Conservation (phyloP, 2,797 vertebrate genomes). For the Antrozous pallidus region DNA sequence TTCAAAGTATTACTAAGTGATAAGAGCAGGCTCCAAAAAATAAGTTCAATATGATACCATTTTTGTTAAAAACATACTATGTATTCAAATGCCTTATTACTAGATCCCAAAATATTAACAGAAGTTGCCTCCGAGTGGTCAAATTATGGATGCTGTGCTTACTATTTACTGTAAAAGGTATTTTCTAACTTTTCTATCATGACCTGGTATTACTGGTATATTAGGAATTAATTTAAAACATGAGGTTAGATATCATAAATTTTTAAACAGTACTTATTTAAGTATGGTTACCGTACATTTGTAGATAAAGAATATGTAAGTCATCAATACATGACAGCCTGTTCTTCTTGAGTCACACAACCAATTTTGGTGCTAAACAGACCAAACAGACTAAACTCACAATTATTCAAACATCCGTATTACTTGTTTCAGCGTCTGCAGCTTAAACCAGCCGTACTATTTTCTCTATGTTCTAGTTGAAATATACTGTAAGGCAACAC, state of each 20-base stretch:
- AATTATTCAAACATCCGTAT: background rate
- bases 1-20: conserved; percentile 5
- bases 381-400: background rate
- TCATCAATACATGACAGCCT: background rate
- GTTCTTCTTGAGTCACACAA: conserved; percentile 1
- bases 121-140: background rate
- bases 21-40: background rate
- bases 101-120: background rate
- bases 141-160: background rate
- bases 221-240: conserved; percentile 34
- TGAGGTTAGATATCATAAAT: background rate
- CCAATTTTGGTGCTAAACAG: background rate
- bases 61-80: conserved; percentile 23
- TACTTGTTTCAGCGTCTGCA: background rate
- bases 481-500: conserved; percentile 62
- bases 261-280: conserved; percentile 20
- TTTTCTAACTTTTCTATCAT: conserved; percentile 39
- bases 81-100: background rate
- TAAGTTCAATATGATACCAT: background rate
- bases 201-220: background rate
- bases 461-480: background rate
- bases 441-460: background rate
- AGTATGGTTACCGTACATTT: background rate
- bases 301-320: conserved; percentile 10
- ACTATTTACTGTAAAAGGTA: conserved; percentile 18